Conservation (phyloP, 2,888 invertebrate species). For the Polydrusus pterygomalis region DNA sequence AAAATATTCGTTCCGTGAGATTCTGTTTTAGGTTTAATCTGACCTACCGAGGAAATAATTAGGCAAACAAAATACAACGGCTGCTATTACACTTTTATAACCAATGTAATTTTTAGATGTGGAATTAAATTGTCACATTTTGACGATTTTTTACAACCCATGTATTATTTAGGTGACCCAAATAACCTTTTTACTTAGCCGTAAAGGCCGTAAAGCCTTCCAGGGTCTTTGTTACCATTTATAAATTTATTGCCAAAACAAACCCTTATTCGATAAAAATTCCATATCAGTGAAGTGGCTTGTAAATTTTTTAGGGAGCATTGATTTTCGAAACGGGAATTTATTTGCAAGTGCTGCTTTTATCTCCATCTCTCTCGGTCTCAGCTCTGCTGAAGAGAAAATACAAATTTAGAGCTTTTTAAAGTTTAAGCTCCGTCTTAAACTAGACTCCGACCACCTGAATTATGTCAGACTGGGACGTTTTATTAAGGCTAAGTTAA, state of each 20-base stretch:
- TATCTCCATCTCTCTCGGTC: neutral
- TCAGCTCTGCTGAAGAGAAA: neutral
- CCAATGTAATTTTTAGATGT: too few species aligned
- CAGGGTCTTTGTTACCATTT: neutral
- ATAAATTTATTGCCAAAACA: neutral
- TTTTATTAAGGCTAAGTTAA: neutral
- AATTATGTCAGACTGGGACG: neutral
- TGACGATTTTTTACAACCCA: too few species aligned
- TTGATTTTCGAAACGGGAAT: constrained; percentile 24
- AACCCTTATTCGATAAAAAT: constrained; percentile 11
- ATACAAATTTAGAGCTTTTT: constrained; percentile 24
- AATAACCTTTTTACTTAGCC: too few species aligned
- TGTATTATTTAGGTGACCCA: too few species aligned
- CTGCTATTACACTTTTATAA: too few species aligned
- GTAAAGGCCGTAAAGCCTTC: too few species aligned
- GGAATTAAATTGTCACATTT: too few species aligned
- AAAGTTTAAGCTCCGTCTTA: constrained; percentile 22
- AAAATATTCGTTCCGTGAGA: too few species aligned
- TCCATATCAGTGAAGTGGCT: constrained; percentile 13
- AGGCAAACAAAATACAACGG: too few species aligned
- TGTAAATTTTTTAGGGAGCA: constrained; percentile 29
- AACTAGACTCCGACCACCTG: constrained; percentile 27
- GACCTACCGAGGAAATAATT: too few species aligned
- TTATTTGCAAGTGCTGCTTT: constrained; percentile 21
- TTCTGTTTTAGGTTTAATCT: too few species aligned